Evolutionary conservation across 2,113 vertebrate species (phyloP).

Genomic region (Syrmaticus mikado): DNA sequence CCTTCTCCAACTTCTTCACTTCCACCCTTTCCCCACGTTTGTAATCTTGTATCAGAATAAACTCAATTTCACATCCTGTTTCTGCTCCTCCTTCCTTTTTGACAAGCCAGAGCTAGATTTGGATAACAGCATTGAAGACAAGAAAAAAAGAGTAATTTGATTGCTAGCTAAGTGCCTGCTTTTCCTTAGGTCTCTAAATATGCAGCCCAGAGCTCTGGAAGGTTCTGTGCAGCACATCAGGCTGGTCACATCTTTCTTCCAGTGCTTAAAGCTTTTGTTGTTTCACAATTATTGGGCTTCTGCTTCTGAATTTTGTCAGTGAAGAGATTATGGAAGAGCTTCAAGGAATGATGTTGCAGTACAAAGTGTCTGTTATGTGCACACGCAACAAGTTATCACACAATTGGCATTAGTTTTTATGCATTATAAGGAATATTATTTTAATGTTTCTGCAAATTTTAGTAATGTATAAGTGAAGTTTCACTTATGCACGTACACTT

Average conservation of each 20-base stretch:
- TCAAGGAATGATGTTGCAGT: neutral
- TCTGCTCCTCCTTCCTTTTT: neutral
- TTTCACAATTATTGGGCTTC: neutral
- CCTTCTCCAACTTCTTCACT: neutral
- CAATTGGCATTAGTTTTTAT: neutral
- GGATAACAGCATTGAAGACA: neutral
- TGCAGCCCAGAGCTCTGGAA: neutral
- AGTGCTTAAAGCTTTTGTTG: neutral
- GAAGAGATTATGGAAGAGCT: neutral
- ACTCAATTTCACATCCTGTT: constrained; percentile 13
- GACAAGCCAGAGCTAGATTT: neutral
- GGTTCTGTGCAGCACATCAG: neutral
- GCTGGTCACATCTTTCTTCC: neutral
- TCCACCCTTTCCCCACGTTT: neutral
- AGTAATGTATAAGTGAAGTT: neutral
- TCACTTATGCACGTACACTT: neutral
- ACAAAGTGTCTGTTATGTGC: rapidly evolving
- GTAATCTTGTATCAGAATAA: neutral
- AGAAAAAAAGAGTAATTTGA: neutral
- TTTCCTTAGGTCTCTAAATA: neutral
- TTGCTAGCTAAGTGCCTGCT: neutral
- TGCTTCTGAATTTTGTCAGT: neutral
- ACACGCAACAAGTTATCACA: neutral
- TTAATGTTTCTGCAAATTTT: neutral
- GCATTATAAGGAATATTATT: neutral